Evolutionary conservation across 2,797 vertebrate species (phyloP).

Genomic region (Intellagama lesueurii): DNA sequence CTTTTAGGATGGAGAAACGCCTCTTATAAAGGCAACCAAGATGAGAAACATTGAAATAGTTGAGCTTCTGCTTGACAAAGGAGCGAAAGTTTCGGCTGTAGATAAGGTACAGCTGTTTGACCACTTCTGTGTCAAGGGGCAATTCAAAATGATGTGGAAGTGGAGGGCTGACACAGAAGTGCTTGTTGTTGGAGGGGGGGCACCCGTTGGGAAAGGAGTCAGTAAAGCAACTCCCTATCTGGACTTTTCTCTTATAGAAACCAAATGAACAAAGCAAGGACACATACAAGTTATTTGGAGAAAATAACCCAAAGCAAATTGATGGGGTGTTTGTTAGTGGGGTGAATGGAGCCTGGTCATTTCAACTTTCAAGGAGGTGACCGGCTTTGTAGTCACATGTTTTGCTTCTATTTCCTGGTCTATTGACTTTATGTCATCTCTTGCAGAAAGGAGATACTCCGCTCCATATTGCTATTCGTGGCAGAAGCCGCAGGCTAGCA

Average conservation of each 20-base stretch:
- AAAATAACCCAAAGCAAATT: background rate
- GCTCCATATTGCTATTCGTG: slow-evolving; percentile 96
- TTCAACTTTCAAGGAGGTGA: background rate
- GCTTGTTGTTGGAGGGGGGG: background rate
- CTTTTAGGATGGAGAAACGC: slow-evolving; percentile 92
- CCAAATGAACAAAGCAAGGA: background rate
- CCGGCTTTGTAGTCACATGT: background rate
- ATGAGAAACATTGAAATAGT: slow-evolving; percentile 98
- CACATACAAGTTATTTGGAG: background rate
- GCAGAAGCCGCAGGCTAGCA: slow-evolving; percentile 93
- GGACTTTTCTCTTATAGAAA: background rate
- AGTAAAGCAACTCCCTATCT: background rate
- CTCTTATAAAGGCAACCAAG: slow-evolving; percentile 96
- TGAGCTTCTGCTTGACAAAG: slow-evolving; percentile 95
- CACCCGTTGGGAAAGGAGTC: background rate
- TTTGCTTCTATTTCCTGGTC: background rate
- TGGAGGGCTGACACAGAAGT: background rate
- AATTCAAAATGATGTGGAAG: background rate
- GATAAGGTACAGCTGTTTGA: slow-evolving; percentile 86
- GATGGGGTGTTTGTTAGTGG: background rate
- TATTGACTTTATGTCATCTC: background rate
- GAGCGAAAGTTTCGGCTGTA: slow-evolving; percentile 94
- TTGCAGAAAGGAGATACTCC: slow-evolving; percentile 96
- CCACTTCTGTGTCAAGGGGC: background rate
- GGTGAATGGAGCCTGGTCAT: background rate